Base-by-base conservation (phyloP, 2,797 vertebrate species). In the Hapalemur alaotrensis region DNA sequence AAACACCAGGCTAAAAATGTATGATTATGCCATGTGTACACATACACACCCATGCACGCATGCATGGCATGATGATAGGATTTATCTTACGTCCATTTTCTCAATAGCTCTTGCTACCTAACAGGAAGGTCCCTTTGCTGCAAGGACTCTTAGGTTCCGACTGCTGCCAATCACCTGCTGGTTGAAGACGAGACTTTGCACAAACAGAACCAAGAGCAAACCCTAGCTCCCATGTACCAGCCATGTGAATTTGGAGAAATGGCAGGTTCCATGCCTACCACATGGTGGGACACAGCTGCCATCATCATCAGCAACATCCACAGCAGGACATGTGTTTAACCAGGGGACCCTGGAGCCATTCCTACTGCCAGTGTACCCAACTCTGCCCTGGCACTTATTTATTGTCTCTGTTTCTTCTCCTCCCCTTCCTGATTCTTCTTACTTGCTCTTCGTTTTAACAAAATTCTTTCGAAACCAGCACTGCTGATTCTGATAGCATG, bases 31-130 rank as follows among this genome's bases (percentile, higher is more conserved):
- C 15, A 1, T 9, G 4, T 7, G 8, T 3, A 59, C n/a, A 46
- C 22, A 46, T 46, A 52, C 22, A 57, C 32, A 41, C n/a, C 13
- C 22, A 13, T 22, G 0, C 76, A 79, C 52, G 4, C 7, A 18
- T 1, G 8, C 1, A 41, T 0, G 5, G 79, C 32, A 2, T 18
- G 7, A 28, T 10, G 43, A 35, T 7, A 11, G 35, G 23, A 22
- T 63, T 52, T 41, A 69, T 28, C 11, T 12, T 9, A 23, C 14
- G 6, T 10, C 41, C 35, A 11, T 20, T 35, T n/a, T 30, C 46
- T 57, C 30, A 30, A 11, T 5, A 30, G 86, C 80, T 48, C 52
- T 54, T 65, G 32, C 25, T 46, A 43, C 38, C 32, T 52, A 25
- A 63, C 2, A 23, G n/a, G 35, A 57, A 50, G 69, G 12, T 14